Conservation (phyloP, 2,797 vertebrate species). For the Phataginus tricuspis region DNA sequence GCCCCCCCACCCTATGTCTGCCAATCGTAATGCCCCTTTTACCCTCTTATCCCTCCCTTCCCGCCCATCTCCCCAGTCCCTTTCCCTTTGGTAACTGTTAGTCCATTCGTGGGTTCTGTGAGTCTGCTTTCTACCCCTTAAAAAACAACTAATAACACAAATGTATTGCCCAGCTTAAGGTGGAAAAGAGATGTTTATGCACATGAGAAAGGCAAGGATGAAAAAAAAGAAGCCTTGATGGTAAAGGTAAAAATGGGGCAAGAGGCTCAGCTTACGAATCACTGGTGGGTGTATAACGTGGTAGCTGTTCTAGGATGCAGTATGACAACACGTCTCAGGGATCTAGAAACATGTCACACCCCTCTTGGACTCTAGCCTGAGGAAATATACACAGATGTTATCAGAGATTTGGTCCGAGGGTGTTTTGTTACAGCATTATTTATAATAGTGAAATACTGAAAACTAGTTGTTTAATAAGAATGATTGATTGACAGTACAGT, state of each 20-base stretch:
- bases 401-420: not conserved
- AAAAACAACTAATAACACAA: not conserved
- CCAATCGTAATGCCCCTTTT: no score
- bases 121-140: not conserved
- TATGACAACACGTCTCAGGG: not conserved
- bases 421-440: constrained; percentile 1
- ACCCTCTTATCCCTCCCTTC: no score
- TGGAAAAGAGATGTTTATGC: not conserved
- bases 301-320: not conserved
- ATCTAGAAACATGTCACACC: not conserved
- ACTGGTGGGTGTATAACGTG: not conserved
- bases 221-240: not conserved
- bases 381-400: not conserved
- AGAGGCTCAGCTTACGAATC: not conserved
- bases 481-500: not conserved
- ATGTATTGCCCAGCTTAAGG: not conserved
- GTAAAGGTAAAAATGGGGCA: not conserved
- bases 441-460: constrained; percentile 11
- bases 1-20: no score
- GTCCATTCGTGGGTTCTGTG: no score
- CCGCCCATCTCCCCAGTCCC: no score
- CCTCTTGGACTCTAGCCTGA: not conserved
- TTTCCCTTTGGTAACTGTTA: no score
- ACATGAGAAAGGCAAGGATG: not conserved
- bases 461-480: not conserved